These are phyloP conservation scores for Drosophila serrata DNA, from an alignment of 1,140 invertebrate genomes.

Conservation along the genomic window DNA sequence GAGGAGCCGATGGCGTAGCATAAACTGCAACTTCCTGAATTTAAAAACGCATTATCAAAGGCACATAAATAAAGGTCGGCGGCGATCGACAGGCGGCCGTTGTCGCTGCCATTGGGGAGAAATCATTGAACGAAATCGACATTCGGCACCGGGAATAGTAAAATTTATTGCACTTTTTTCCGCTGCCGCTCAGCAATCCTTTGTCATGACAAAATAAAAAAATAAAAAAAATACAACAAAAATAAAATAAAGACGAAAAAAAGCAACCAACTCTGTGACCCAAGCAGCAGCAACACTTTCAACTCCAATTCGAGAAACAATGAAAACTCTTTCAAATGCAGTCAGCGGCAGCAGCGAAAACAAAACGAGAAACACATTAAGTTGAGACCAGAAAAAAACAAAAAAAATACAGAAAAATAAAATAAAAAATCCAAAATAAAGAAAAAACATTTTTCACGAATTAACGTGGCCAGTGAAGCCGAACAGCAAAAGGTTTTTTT, in stretches of 20 bases:
- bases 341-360: slow-evolving; percentile 33
- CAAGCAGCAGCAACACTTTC: slow-evolving; percentile 65
- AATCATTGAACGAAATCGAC: slow-evolving; percentile 72
- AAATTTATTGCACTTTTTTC: slow-evolving; percentile 79
- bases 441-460: slow-evolving; percentile 77
- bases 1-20: slow-evolving; percentile 14
- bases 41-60: slow-evolving; percentile 63
- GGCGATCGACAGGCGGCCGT: slow-evolving; percentile 41
- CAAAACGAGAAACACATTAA: slow-evolving; percentile 47
- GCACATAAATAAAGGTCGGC: slow-evolving; percentile 73
- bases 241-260: slow-evolving; percentile 10
- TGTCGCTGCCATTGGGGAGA: slow-evolving; percentile 49
- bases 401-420: neutral
- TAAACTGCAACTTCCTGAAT: slow-evolving; percentile 74
- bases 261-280: slow-evolving; percentile 45
- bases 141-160: slow-evolving; percentile 54
- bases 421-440: slow-evolving; percentile 16
- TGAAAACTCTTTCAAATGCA: slow-evolving; percentile 77
- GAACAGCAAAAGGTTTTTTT: slow-evolving; percentile 70
- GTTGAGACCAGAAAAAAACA: slow-evolving; percentile 11
- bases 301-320: slow-evolving; percentile 62
- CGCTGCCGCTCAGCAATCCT: slow-evolving; percentile 68
- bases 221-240: too few relatives aligned
- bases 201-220: slow-evolving; percentile 55
- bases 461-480: slow-evolving; percentile 73